Percentiles rank a stretch among this genome's conserved stretches.
These are phyloP conservation scores for Drosophila limbata DNA, from an alignment of 2,888 invertebrate genomes.

Conservation along the genomic window DNA sequence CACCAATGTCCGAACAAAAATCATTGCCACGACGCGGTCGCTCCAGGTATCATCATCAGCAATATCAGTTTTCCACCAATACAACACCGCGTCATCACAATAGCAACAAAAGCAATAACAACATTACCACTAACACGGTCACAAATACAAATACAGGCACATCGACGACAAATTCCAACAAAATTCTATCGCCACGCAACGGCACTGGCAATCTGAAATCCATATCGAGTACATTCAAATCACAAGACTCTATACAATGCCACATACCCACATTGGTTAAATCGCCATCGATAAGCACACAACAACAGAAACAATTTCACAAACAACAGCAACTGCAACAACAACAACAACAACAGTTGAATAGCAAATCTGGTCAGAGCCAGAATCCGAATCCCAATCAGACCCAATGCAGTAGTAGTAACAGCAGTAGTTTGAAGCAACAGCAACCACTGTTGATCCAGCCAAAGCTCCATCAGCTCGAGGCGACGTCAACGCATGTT, in stretches of 20 bases:
- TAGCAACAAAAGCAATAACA: slow-evolving; percentile 83
- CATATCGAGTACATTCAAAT: slow-evolving; percentile 85
- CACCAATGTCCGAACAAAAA: slow-evolving; percentile 92
- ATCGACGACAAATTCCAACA: slow-evolving; percentile 78
- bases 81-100: slow-evolving; percentile 86
- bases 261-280: slow-evolving; percentile 85
- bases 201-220: slow-evolving; percentile 83
- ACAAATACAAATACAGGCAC: slow-evolving; percentile 66
- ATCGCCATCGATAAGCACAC: slow-evolving; percentile 84
- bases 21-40: slow-evolving; percentile 90
- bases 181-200: slow-evolving; percentile 85
- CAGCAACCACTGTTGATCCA: slow-evolving; percentile 83
- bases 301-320: slow-evolving; percentile 80
- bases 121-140: slow-evolving; percentile 67
- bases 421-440: slow-evolving; percentile 79
- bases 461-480: slow-evolving; percentile 80
- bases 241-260: slow-evolving; percentile 85
- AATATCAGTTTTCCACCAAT: slow-evolving; percentile 86
- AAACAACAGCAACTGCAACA: slow-evolving; percentile 79
- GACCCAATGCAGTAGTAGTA: slow-evolving; percentile 61
- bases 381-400: slow-evolving; percentile 13
- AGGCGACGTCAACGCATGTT: slow-evolving; percentile 56
- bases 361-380: slow-evolving; percentile 42
- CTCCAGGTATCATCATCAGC: slow-evolving; percentile 88
- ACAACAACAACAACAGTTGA: slow-evolving; percentile 46